phyloP scores from a whole-genome alignment of 2,113 vertebrate species.

The Entomyzon cyanotis region DNA sequence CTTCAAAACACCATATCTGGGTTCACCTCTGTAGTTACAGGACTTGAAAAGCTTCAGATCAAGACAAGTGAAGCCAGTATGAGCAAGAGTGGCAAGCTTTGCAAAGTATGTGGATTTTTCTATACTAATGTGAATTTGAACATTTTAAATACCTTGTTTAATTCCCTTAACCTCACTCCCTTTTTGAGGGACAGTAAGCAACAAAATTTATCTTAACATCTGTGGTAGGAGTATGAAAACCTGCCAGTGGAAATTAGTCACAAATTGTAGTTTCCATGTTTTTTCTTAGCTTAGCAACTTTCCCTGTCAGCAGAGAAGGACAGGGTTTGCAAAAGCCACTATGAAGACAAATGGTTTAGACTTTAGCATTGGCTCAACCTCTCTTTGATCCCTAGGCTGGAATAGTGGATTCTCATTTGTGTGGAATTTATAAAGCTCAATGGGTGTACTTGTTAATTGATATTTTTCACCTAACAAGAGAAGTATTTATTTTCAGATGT shows the following conservation, averaged over 20 bases:
- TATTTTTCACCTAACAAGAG: slow-evolving; percentile 7
- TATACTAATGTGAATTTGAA: background rate
- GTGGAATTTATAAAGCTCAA: background rate
- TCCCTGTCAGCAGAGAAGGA: background rate
- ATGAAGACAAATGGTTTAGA: background rate
- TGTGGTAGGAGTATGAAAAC: background rate
- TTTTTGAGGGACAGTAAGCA: background rate
- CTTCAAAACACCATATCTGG: background rate
- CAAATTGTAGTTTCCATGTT: background rate
- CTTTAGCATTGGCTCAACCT: background rate
- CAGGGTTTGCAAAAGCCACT: background rate
- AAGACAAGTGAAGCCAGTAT: background rate
- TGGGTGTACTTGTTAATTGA: background rate
- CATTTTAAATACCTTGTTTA: background rate
- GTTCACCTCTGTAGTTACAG: background rate
- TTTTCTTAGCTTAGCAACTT: background rate
- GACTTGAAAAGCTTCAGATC: background rate
- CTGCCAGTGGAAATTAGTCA: background rate
- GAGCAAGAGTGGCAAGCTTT: background rate
- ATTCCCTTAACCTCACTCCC: background rate
- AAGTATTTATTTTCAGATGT: background rate
- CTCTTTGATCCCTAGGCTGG: background rate
- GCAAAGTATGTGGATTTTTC: background rate
- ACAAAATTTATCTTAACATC: background rate
- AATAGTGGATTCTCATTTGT: background rate